These are phyloP conservation scores for Trichonephila inaurata DNA, from an alignment of 1,140 invertebrate genomes.

Conservation along the genomic window DNA sequence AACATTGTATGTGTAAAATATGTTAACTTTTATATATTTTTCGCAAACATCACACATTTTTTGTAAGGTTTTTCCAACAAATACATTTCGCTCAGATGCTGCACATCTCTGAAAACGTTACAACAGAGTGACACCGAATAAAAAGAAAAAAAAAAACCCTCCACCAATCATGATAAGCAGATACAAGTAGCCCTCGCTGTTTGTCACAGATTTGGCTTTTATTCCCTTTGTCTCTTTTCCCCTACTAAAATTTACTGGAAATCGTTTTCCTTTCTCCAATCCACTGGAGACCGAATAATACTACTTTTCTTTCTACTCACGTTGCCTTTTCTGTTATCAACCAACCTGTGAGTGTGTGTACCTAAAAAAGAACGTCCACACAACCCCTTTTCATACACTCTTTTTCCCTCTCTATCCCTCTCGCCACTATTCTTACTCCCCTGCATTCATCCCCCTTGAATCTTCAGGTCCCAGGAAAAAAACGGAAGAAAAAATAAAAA, in stretches of 20 bases:
- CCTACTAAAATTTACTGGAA: neutral
- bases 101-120: too few relatives aligned
- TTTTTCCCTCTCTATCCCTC: neutral
- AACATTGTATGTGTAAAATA: too few relatives aligned
- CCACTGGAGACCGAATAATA: neutral
- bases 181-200: too few relatives aligned
- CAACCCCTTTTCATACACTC: neutral
- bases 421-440: neutral
- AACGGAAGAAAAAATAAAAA: neutral
- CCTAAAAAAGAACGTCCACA: neutral
- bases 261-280: neutral
- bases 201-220: too few relatives aligned
- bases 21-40: too few relatives aligned
- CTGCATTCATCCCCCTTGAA: neutral
- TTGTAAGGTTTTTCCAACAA: too few relatives aligned
- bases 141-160: too few relatives aligned
- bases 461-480: neutral
- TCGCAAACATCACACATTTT: too few relatives aligned
- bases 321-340: conserved; percentile 17
- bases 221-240: neutral
- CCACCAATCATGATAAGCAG: too few relatives aligned
- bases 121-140: too few relatives aligned
- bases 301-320: neutral
- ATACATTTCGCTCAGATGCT: too few relatives aligned
- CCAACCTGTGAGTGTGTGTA: conserved; percentile 13